Conservation (phyloP, 2,797 vertebrate species). For the Sandelia bainsii region DNA sequence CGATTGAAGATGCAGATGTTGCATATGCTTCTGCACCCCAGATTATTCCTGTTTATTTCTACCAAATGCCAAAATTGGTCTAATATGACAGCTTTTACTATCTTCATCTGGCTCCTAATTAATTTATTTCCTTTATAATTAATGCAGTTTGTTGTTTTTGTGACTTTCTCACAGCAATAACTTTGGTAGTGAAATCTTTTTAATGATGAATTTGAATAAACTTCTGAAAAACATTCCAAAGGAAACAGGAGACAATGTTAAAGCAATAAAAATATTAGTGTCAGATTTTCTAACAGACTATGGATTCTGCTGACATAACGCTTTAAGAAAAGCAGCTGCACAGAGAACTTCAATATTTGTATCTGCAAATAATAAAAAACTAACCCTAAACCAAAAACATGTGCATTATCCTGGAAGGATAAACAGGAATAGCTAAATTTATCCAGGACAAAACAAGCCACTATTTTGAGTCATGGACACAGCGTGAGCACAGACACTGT, state of each 20-base stretch:
- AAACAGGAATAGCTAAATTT: conserved; percentile 63
- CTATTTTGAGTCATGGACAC: conserved; percentile 20
- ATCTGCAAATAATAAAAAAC: conserved; percentile 39
- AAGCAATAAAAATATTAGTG: background rate
- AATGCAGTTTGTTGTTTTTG: conserved; percentile 9
- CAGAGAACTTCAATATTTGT: background rate
- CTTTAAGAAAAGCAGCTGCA: conserved; percentile 14
- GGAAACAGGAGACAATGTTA: conserved; percentile 7
- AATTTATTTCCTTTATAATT: background rate
- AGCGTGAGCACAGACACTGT: conserved; percentile 12
- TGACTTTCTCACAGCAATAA: background rate
- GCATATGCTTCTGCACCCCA: conserved; percentile 27
- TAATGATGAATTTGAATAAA: background rate
- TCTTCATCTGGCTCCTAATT: conserved; percentile 21
- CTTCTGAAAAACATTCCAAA: background rate
- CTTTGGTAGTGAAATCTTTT: background rate
- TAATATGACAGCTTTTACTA: conserved; percentile 1
- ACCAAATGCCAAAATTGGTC: conserved; percentile 3
- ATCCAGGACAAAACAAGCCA: conserved; percentile 42
- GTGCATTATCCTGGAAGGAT: conserved; percentile 11
- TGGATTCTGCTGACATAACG: conserved; percentile 34
- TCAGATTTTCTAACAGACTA: background rate
- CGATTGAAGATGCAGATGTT: conserved; percentile 28
- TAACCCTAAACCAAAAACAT: conserved; percentile 29
- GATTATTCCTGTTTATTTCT: conserved; percentile 41